Percentiles rank a stretch among this genome's conserved stretches.
These are phyloP conservation scores for Stegastes partitus DNA, from an alignment of 2,113 vertebrate species.

Conservation along the genomic window DNA sequence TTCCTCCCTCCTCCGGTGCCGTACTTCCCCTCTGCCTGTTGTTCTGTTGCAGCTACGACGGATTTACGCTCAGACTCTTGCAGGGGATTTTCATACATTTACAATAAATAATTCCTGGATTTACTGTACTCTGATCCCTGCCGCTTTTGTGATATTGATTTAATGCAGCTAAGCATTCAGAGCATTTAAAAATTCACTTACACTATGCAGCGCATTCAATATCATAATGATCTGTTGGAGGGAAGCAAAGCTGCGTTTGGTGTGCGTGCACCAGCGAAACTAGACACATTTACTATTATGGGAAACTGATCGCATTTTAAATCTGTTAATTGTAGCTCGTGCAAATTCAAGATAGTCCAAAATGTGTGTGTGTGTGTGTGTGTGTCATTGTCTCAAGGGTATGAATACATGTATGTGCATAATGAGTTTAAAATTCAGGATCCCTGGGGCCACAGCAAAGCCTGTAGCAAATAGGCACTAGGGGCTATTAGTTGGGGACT, in stretches of 20 bases:
- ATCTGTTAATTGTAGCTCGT: constrained; percentile 34
- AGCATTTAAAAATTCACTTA: constrained; percentile 72
- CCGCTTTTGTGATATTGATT: constrained; percentile 80
- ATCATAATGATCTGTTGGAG: constrained; percentile 56
- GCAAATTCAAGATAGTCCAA: constrained; percentile 1
- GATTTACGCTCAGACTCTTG: constrained; percentile 68
- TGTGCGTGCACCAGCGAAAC: constrained; percentile 25
- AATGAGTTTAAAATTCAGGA: constrained; percentile 51
- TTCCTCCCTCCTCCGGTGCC: constrained; percentile 3
- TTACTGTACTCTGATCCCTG: constrained; percentile 74
- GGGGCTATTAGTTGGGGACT: constrained; percentile 74
- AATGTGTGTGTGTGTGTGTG: neutral
- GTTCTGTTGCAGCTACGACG: constrained; percentile 62
- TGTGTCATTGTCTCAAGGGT: constrained; percentile 46
- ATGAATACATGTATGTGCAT: constrained; percentile 54
- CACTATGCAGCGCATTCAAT: constrained; percentile 42
- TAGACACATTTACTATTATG: constrained; percentile 38
- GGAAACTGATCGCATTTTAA: constrained; percentile 51
- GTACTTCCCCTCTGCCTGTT: constrained; percentile 47
- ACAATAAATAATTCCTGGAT: constrained; percentile 82
- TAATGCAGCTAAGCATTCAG: constrained; percentile 70
- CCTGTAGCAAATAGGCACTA: constrained; percentile 63
- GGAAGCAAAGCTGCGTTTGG: constrained; percentile 6
- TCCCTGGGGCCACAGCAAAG: constrained; percentile 49
- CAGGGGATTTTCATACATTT: constrained; percentile 80